Base-by-base conservation (phyloP, 1,140 invertebrate genomes). In the Armadillidium nasatum region DNA sequence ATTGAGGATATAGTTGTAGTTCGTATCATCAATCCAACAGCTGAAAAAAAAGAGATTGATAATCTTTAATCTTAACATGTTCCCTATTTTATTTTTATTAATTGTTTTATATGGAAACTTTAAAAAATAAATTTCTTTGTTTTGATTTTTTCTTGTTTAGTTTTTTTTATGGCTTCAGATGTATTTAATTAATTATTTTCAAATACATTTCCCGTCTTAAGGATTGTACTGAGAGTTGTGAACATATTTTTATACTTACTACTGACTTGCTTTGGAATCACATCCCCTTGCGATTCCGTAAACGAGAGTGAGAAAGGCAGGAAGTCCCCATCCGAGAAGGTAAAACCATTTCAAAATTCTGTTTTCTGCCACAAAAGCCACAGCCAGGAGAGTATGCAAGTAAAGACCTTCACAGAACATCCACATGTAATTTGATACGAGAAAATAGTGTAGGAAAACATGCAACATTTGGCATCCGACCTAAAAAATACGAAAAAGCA, bases 381-480 rank as follows among this genome's bases (percentile, higher is more conserved):
- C 90, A 0, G 97, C 94, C 0, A 98, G 89, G 67, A 97, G 88
- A 0, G 95, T 96, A 84, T 97, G 95, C 60, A 98, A 87, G 85
- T 97, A 97, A 70, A 97, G 88, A 0, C 95, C 79, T 85, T 96
- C 94, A 84, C 93, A 94, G 75, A 96, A 87, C 93, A 94, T 95
- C 95, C 96, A 98, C 76, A 94, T 92, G 85, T 97, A 97, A 87
- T 94, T 97, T 75, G 93, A 93, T 44, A 96, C 87, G 70, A 97
- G 87, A 80, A 94, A 94, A 84, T 95, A 97, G 82, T 96, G 92
- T 11, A 95, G 89, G 13, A 93, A 82, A 4, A 95, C 89, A 86
- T 97, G 93, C 0, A 97, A 85, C 0, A 89, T 85, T 79, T 91
- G 91, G 83, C 96, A 98, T 85, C 90, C 90, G 0, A 88, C 83